Evolutionary conservation across 2,797 vertebrate genomes (phyloP).

Genomic region (Cuculus canorus): DNA sequence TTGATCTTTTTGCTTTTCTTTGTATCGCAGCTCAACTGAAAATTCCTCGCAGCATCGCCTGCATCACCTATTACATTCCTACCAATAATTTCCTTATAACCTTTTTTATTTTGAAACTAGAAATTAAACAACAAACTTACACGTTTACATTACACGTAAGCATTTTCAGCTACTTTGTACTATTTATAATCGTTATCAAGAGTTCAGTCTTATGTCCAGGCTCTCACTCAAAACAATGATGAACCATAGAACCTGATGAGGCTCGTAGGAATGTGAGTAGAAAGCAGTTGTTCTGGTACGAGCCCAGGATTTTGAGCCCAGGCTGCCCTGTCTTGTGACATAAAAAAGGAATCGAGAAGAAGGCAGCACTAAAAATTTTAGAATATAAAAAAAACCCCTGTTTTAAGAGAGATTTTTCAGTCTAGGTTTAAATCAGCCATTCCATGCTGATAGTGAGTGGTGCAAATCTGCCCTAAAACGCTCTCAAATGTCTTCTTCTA

Average conservation of each 20-base stretch:
- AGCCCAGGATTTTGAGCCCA: background rate
- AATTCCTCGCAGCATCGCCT: background rate
- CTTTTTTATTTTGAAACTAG: background rate
- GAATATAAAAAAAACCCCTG: accelerated
- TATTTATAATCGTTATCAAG: background rate
- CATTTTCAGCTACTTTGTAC: background rate
- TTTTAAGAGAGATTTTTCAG: background rate
- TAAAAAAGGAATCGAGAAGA: background rate
- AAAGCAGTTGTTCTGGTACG: background rate
- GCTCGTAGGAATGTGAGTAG: background rate
- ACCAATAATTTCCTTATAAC: background rate
- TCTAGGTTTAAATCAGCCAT: background rate
- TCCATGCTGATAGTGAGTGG: background rate
- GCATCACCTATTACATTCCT: background rate
- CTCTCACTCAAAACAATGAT: background rate
- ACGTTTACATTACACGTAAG: background rate
- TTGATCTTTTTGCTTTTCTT: background rate
- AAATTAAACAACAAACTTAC: background rate
- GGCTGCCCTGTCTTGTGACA: background rate
- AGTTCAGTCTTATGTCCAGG: background rate
- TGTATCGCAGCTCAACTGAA: background rate
- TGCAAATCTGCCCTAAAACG: background rate
- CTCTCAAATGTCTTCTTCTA: background rate
- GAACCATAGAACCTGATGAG: background rate
- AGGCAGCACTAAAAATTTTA: background rate